Percentiles rank a stretch among this genome's conserved stretches.
These are phyloP conservation scores for Ichneumon xanthorius DNA, from an alignment of 2,888 invertebrate species.

Conservation along the genomic window DNA sequence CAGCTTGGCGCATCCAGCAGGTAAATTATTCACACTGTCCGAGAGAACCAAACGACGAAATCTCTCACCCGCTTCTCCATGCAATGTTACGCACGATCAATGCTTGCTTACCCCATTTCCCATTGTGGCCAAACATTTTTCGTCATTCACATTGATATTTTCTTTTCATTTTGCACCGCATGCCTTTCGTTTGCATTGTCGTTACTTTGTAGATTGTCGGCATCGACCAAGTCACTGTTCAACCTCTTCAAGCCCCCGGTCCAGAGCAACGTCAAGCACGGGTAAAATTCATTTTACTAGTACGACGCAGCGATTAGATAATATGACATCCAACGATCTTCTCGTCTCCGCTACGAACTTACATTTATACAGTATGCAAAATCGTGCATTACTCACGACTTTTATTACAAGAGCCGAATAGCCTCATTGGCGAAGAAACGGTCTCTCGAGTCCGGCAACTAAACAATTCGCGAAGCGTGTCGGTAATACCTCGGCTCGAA, in stretches of 20 bases:
- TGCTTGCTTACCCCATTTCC: conserved; percentile 19
- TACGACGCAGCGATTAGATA: not conserved
- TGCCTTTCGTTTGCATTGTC: conserved; percentile 81
- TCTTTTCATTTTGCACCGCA: conserved; percentile 78
- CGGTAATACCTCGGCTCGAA: conserved; percentile 44
- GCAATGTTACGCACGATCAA: conserved; percentile 42
- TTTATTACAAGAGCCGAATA: not conserved
- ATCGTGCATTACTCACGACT: not conserved
- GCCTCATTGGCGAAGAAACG: conserved; percentile 45
- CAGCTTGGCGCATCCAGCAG: conserved; percentile 84
- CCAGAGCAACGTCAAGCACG: conserved; percentile 84
- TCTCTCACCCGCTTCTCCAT: conserved; percentile 20
- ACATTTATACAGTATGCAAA: not conserved
- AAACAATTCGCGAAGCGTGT: conserved; percentile 71
- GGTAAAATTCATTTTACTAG: conserved; percentile 78
- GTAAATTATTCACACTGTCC: conserved; percentile 79
- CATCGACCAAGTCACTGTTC: conserved; percentile 85
- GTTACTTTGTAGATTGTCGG: conserved; percentile 83
- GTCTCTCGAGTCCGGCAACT: conserved; percentile 58
- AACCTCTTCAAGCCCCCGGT: conserved; percentile 84
- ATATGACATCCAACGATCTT: not conserved
- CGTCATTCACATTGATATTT: conserved; percentile 41
- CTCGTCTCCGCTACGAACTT: not conserved
- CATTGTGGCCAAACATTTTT: not conserved
- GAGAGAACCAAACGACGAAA: not conserved